phyloP scores from a whole-genome alignment of 1,140 invertebrate genomes.

The Pachyrhynchus sulphureomaculatus region DNA sequence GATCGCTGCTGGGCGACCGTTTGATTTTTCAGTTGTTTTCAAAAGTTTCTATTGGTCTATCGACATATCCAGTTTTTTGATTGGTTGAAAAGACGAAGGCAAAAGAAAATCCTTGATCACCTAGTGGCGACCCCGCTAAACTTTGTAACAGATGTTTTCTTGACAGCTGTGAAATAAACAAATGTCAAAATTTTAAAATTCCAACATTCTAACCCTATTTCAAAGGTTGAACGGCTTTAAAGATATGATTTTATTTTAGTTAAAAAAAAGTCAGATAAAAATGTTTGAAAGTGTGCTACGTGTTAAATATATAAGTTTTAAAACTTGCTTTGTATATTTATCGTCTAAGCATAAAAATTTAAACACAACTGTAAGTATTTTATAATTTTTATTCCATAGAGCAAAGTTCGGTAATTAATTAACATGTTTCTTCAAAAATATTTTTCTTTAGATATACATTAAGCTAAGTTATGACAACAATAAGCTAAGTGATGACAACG shows the following conservation, averaged over 20 bases:
- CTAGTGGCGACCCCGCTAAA: neutral
- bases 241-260: too few relatives aligned
- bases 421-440: neutral
- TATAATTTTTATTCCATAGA: neutral
- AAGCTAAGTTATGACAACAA: conserved; percentile 38
- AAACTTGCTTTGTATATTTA: conserved; percentile 37
- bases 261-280: too few relatives aligned
- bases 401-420: neutral
- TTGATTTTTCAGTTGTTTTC: conserved; percentile 44
- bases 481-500: too few relatives aligned
- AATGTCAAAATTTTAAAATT: too few relatives aligned
- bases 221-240: too few relatives aligned
- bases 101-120: conserved; percentile 3
- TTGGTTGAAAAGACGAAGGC: conserved; percentile 26
- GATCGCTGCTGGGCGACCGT: conserved; percentile 31
- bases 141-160: conserved; percentile 1
- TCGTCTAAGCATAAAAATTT: conserved; percentile 19
- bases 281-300: conserved; percentile 44
- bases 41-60: conserved; percentile 33
- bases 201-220: too few relatives aligned
- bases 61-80: conserved; percentile 18
- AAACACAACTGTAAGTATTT: conserved; percentile 37
- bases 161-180: neutral
- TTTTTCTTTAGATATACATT: conserved; percentile 35
- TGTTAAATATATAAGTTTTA: conserved; percentile 45